phyloP scores from a whole-genome alignment of 1,140 invertebrate species.

The Melitaea cinxia region DNA sequence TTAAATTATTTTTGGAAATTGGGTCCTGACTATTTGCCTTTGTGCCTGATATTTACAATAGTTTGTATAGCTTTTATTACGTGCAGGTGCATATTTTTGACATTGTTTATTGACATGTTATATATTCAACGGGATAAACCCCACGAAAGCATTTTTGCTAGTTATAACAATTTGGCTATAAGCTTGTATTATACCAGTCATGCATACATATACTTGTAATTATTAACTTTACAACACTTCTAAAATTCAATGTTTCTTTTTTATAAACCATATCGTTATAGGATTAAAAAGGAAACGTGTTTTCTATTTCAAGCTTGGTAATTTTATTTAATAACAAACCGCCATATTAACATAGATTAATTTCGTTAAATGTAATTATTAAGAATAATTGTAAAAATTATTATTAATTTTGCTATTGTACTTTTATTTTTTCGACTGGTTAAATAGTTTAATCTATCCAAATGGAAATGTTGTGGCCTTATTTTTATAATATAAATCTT shows the following conservation, averaged over 20 bases:
- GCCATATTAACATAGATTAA: slow-evolving; percentile 70
- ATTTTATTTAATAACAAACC: slow-evolving; percentile 43
- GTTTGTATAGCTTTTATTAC: slow-evolving; percentile 49
- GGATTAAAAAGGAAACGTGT: neutral
- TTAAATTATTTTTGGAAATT: slow-evolving; percentile 78
- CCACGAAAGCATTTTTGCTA: slow-evolving; percentile 32
- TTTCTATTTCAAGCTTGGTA: slow-evolving; percentile 13
- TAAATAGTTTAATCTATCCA: slow-evolving; percentile 36
- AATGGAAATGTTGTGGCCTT: slow-evolving; percentile 67
- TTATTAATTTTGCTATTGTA: slow-evolving; percentile 37
- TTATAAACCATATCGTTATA: neutral
- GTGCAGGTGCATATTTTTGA: slow-evolving; percentile 73
- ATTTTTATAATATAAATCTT: slow-evolving; percentile 56
- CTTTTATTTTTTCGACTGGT: slow-evolving; percentile 41
- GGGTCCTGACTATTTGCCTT: slow-evolving; percentile 42
- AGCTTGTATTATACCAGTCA: slow-evolving; percentile 11
- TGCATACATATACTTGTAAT: slow-evolving; percentile 1
- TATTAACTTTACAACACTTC: neutral
- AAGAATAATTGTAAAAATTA: slow-evolving; percentile 38
- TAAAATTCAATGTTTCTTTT: neutral
- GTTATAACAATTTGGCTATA: slow-evolving; percentile 18
- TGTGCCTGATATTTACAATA: slow-evolving; percentile 53
- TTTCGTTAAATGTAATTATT: slow-evolving; percentile 41
- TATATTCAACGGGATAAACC: slow-evolving; percentile 21
- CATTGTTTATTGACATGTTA: slow-evolving; percentile 50